Evolutionary conservation across 2,113 vertebrate species (phyloP).

Genomic region (Pungitius pungitius): DNA sequence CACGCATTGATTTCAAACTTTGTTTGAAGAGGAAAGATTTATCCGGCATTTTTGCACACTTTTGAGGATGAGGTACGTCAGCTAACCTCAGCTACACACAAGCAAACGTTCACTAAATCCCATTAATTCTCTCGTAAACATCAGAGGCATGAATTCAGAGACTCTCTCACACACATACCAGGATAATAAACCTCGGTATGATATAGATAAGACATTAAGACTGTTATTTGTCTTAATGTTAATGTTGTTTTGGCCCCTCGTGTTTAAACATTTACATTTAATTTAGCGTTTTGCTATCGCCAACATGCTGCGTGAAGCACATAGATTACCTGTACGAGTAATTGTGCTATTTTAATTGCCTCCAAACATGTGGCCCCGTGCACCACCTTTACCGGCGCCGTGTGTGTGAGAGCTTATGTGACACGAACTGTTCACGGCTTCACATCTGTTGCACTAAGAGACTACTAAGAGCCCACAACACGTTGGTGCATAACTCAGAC

Average conservation of each 20-base stretch:
- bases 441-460: slow-evolving; percentile 19
- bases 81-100: slow-evolving; percentile 10
- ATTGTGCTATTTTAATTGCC: slow-evolving; percentile 45
- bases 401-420: slow-evolving; percentile 8
- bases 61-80: not conserved
- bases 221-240: slow-evolving; percentile 11
- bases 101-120: slow-evolving; percentile 1
- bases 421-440: slow-evolving; percentile 7
- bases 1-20: slow-evolving; percentile 9
- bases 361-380: slow-evolving; percentile 15
- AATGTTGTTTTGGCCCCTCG: not conserved
- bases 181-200: slow-evolving; percentile 12
- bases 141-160: slow-evolving; percentile 17
- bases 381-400: slow-evolving; percentile 40
- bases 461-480: not conserved
- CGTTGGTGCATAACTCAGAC: not conserved
- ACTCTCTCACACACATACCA: not conserved
- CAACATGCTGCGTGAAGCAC: slow-evolving; percentile 8
- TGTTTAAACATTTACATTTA: slow-evolving; percentile 43
- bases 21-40: slow-evolving; percentile 35
- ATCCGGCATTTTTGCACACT: not conserved
- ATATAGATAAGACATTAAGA: slow-evolving; percentile 27
- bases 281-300: slow-evolving; percentile 51
- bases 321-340: slow-evolving; percentile 20
- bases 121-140: slow-evolving; percentile 35